phyloP scores from a whole-genome alignment of 2,888 invertebrate species.

The Cremastinae sp. region DNA sequence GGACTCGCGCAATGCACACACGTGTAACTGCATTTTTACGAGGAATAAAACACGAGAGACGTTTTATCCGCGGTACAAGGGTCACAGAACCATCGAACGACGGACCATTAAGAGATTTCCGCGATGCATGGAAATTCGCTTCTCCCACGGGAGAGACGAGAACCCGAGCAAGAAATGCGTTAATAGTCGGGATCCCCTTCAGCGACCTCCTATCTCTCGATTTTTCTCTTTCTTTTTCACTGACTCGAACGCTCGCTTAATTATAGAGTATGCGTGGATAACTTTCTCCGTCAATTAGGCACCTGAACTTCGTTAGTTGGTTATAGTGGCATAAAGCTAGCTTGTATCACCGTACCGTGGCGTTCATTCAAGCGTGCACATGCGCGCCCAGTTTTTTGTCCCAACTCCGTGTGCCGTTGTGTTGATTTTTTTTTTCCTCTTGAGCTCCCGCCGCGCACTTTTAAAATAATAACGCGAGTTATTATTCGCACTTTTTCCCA shows the following conservation, averaged over 20 bases:
- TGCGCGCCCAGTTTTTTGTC: not conserved
- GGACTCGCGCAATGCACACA: too few species aligned
- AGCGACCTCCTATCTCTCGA: not conserved
- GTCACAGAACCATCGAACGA: too few species aligned
- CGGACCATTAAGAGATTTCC: too few species aligned
- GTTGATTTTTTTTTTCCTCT: not conserved
- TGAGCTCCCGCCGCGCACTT: not conserved
- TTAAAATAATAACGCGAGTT: not conserved
- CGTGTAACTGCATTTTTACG: too few species aligned
- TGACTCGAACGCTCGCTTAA: slow-evolving; percentile 58
- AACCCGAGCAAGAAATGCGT: slow-evolving; percentile 24
- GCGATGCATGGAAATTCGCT: too few species aligned
- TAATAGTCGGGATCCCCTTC: slow-evolving; percentile 15
- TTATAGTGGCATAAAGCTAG: slow-evolving; percentile 5
- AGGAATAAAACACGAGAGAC: too few species aligned
- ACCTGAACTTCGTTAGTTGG: slow-evolving; percentile 64
- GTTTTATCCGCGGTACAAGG: too few species aligned
- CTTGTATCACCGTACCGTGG: slow-evolving; percentile 3
- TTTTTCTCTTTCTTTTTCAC: slow-evolving; percentile 33
- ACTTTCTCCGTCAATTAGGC: slow-evolving; percentile 71
- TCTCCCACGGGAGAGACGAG: not conserved
- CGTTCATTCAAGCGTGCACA: slow-evolving; percentile 14
- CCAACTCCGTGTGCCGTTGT: too few species aligned
- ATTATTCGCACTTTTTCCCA: not conserved
- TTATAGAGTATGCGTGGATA: slow-evolving; percentile 60